These are phyloP conservation scores for Atta colombica DNA, from an alignment of 1,140 invertebrate genomes.

Conservation along the genomic window DNA sequence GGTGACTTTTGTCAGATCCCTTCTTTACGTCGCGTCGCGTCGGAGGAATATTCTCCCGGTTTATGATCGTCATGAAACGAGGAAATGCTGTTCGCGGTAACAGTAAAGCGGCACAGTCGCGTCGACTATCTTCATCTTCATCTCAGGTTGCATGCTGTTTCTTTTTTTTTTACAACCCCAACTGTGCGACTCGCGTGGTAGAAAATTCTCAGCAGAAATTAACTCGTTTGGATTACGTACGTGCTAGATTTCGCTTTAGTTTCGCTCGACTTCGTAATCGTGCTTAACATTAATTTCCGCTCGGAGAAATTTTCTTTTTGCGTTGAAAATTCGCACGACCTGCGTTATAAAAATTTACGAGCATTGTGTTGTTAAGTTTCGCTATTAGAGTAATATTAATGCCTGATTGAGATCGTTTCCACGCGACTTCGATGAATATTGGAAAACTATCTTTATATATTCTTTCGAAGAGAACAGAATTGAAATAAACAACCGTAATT, in stretches of 20 bases:
- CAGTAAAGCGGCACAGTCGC: conserved; percentile 45
- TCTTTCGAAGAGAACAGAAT: conserved; percentile 21
- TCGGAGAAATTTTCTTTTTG: background rate
- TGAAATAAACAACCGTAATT: conserved; percentile 1
- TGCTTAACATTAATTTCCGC: conserved; percentile 21
- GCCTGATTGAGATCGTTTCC: conserved; percentile 7
- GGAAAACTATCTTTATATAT: background rate
- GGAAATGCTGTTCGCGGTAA: conserved; percentile 68
- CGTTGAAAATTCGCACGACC: background rate
- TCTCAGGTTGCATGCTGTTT: background rate
- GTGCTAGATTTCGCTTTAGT: background rate
- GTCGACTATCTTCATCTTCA: conserved; percentile 63
- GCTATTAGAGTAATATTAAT: background rate
- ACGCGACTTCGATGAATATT: conserved; percentile 13
- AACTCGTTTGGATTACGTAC: background rate
- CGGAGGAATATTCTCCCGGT: conserved; percentile 40
- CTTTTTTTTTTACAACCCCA: conserved; percentile 50
- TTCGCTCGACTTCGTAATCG: background rate
- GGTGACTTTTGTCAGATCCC: conserved; percentile 18
- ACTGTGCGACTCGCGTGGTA: conserved; percentile 4
- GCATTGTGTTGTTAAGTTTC: background rate
- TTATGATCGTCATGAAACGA: conserved; percentile 69
- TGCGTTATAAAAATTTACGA: conserved; percentile 47
- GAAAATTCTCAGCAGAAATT: conserved; percentile 25
- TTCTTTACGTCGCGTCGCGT: conserved; percentile 32